Conservation (phyloP, 2,888 invertebrate species). For the Strigamia transsilvanica region DNA sequence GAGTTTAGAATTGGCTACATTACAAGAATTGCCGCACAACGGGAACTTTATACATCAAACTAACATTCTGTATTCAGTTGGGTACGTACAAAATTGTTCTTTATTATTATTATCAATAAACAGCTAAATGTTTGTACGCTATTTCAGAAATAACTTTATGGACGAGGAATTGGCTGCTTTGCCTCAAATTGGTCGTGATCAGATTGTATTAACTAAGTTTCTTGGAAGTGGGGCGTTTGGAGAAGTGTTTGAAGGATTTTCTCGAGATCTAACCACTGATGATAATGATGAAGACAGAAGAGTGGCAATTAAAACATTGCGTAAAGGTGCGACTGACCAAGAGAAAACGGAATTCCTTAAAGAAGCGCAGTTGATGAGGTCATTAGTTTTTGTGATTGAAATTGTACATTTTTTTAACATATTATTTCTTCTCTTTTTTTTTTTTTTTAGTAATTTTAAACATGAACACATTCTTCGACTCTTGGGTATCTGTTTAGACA, state of each 20-base stretch:
- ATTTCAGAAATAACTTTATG: conserved; percentile 67
- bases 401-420: not conserved
- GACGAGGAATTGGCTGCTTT: conserved; percentile 80
- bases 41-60: conserved; percentile 80
- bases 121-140: not conserved
- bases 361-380: conserved; percentile 93
- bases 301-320: conserved; percentile 94
- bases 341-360: conserved; percentile 94
- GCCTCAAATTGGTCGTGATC: conserved; percentile 85
- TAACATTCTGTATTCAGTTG: conserved; percentile 79
- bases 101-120: too few relatives aligned
- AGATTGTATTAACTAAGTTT: conserved; percentile 86
- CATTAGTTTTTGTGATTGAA: not conserved
- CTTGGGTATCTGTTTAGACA: conserved; percentile 92
- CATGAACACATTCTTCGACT: conserved; percentile 94
- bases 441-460: conserved; percentile 79
- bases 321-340: conserved; percentile 88
- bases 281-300: conserved; percentile 70
- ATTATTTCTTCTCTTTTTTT: not conserved
- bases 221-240: conserved; percentile 97
- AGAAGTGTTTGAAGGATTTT: conserved; percentile 93
- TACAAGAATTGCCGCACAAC: conserved; percentile 80
- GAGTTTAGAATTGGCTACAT: conserved; percentile 84
- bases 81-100: conserved; percentile 31
- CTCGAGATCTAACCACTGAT: conserved; percentile 72